Evolutionary conservation across 2,888 invertebrate genomes (phyloP).

Genomic region (Diplolepis rosae): DNA sequence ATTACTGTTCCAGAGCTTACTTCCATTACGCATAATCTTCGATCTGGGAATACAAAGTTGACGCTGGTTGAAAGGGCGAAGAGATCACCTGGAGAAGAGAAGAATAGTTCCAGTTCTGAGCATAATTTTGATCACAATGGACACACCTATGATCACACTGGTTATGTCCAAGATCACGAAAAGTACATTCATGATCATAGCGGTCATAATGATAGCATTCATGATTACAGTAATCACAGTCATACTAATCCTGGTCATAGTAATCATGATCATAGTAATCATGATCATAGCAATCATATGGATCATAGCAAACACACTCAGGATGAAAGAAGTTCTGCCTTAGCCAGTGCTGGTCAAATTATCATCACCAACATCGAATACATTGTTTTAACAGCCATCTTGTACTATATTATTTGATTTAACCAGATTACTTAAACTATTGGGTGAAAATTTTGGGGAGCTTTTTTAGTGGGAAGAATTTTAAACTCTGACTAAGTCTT

Average conservation of each 20-base stretch:
- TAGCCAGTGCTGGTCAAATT: constrained; percentile 59
- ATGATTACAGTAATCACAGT: constrained; percentile 40
- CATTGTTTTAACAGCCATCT: constrained; percentile 57
- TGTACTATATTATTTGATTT: constrained; percentile 62
- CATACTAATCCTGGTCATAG: constrained; percentile 39
- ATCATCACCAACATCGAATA: constrained; percentile 63
- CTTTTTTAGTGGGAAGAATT: constrained; percentile 4
- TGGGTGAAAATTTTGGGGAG: constrained; percentile 14
- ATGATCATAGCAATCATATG: constrained; percentile 33
- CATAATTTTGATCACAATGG: constrained; percentile 42
- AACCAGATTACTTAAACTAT: constrained; percentile 11
- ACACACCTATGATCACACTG: constrained; percentile 44
- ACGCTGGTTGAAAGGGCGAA: constrained; percentile 52
- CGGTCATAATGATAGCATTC: constrained; percentile 36
- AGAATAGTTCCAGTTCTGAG: constrained; percentile 35
- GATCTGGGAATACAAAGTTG: constrained; percentile 47
- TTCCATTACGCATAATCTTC: constrained; percentile 5
- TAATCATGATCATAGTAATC: constrained; percentile 35
- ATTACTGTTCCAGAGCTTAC: constrained; percentile 14
- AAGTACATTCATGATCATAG: constrained; percentile 37
- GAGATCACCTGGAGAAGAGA: constrained; percentile 53
- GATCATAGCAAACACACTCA: constrained; percentile 38
- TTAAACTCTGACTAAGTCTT: constrained; percentile 1
- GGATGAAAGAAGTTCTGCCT: constrained; percentile 38
- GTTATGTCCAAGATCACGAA: constrained; percentile 41